A percentile compares a stretch with the other conserved stretches of the same genome.
These are phyloP conservation scores for Scyliorhinus canicula DNA, from an alignment of 2,797 vertebrate genomes.

Conservation along the genomic window DNA sequence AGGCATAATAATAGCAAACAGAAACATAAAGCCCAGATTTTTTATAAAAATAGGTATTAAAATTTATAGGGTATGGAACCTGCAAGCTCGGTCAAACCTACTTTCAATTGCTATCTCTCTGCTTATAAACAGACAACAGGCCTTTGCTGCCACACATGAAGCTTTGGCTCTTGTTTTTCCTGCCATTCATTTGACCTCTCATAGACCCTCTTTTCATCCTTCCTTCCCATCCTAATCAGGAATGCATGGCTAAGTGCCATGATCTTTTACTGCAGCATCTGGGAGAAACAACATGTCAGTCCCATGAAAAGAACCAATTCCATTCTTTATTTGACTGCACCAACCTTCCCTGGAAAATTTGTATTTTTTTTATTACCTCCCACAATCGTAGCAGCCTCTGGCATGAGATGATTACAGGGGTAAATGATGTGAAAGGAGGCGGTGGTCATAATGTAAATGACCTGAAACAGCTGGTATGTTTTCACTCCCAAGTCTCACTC, in stretches of 20 bases:
- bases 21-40: neutral
- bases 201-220: neutral
- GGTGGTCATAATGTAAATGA: constrained; percentile 41
- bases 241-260: constrained; percentile 40
- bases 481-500: neutral
- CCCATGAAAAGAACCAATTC: constrained; percentile 43
- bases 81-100: neutral
- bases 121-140: neutral
- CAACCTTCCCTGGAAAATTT: constrained; percentile 47
- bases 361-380: constrained; percentile 45
- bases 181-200: constrained; percentile 39
- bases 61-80: neutral
- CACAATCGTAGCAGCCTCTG: constrained; percentile 44
- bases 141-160: neutral
- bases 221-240: constrained; percentile 41
- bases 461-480: constrained; percentile 47
- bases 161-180: constrained; percentile 33
- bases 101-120: neutral
- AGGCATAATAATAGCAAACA: neutral
- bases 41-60: too few relatives aligned
- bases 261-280: constrained; percentile 40
- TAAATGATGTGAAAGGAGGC: constrained; percentile 47
- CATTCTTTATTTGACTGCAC: constrained; percentile 44
- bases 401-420: constrained; percentile 45
- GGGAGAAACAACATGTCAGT: constrained; percentile 42